Base-by-base conservation (phyloP, 1,140 invertebrate genomes). In the Drosophila subpulchrella region DNA sequence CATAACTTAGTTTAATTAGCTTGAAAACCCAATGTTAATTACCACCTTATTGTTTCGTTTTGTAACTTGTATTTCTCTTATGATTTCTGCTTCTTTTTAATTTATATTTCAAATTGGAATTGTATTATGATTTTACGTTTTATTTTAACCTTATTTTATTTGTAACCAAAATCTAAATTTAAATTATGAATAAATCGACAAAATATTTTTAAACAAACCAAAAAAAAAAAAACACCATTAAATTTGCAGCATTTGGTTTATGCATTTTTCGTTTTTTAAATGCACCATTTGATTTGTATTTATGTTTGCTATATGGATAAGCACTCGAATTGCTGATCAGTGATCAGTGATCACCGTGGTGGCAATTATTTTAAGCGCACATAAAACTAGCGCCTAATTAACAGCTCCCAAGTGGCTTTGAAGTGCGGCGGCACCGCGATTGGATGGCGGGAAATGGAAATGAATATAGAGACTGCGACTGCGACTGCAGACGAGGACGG, bases 351-450 rank as follows among this genome's bases (percentile, higher is more conserved):
- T 53, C 67, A 77, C 44, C 73, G 15, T 71, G 73, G 56, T 88
- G 59, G 83, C 84, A 82, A 86, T 88, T 86, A 86, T 67, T 83
- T 75, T 83, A 86, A 88, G 67, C 73, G 80, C 80, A 81, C 76
- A 78, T 68, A 71, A 89, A 65, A 74, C 66, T 70, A 66, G 72
- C 76, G 79, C 81, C 79, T 79, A 86, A 89, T 86, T 83, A 86
- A 73, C 84, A 89, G 60, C 80, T 74, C 27, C 66, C 39, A 50
- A 53, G 17, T 42, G 48, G 51, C 72, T 88, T 89, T 73, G 75
- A 86, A 89, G 83, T 83, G 76, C 71, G 61, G 63, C 79, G 66
- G 57, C 53, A 39, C 51, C 57, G 62, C 57, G 66, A 67, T 77
- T 54, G 53, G 68, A 78, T 55, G 41, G 47, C 50, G 15, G 50